Base-by-base conservation (phyloP, 2,888 invertebrate genomes). In the Mythimna ferrago region DNA sequence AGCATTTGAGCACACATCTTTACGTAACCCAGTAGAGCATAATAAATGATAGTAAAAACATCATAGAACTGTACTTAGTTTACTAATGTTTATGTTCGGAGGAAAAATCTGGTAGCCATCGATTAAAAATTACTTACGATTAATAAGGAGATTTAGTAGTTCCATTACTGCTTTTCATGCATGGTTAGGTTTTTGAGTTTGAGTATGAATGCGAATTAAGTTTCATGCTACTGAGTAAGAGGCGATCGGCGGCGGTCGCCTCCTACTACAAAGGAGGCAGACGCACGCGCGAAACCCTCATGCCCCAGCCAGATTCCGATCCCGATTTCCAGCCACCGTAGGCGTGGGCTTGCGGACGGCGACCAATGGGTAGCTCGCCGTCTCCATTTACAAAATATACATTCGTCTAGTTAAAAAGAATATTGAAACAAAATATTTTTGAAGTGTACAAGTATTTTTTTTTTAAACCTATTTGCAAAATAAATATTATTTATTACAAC, bases 21-120 rank as follows among this genome's bases (percentile, higher is more conserved):
- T 63, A 78, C n/a, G 14, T 0, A 1, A 54, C 16, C n/a, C 54
- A 68, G 51, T 68, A 58, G 72, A 70, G 70, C 81, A 68, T 68
- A 60, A 61, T 66, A 73, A 76, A 76, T 74, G 14, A 78, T 56
- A 38, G 61, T 56, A 74, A 74, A 74, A 74, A 74, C 78, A 32
- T 10, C 9, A 56, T 32, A 1, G 10, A 78, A 74, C 78, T 70
- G 74, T 78, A 70, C 21, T 61, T 16, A 21, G n/a, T 75, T 51
- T 32, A 75, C 14, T 44, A 6, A 38, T n/a, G 35, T 44, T 76
- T 66, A 66, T 21, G 14, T 21, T 7, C 16, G 2, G 0, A 58
- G 57, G 16, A 65, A 68, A 54, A 68, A n/a, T 14, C 16, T 0
- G 11, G 54, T 2, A 21, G 26, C 10, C 51, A 69, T 60, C 58